These are phyloP conservation scores for Silvanus unidentatus DNA, from an alignment of 2,888 invertebrate genomes.

Conservation along the genomic window DNA sequence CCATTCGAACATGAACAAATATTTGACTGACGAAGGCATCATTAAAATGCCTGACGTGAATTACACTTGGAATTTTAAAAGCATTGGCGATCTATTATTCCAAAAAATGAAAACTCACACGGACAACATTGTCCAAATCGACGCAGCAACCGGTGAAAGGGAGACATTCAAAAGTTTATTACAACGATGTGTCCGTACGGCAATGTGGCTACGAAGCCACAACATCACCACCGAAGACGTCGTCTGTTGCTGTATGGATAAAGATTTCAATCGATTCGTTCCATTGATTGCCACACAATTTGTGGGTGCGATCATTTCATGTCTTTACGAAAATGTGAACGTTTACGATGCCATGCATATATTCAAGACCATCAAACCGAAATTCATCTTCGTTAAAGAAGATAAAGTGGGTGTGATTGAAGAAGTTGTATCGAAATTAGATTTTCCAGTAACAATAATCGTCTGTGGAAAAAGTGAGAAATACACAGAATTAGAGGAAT, in stretches of 20 bases:
- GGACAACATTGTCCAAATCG: neutral
- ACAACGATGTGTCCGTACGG: conserved; percentile 45
- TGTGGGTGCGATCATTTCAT: conserved; percentile 36
- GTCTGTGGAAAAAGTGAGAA: conserved; percentile 26
- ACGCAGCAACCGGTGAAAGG: no score
- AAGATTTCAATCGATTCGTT: neutral
- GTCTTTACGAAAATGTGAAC: conserved; percentile 24
- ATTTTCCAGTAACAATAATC: conserved; percentile 26
- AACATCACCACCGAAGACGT: conserved; percentile 46
- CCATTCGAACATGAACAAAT: no score
- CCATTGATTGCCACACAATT: conserved; percentile 20
- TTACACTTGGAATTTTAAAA: neutral
- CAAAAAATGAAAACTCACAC: neutral
- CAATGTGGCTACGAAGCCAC: conserved; percentile 41
- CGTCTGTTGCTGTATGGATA: conserved; percentile 40
- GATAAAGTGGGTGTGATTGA: conserved; percentile 22
- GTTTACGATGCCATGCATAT: conserved; percentile 25
- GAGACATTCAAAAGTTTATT: no score
- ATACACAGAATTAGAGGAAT: conserved; percentile 20
- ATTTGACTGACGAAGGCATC: no score
- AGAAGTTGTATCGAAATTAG: conserved; percentile 17
- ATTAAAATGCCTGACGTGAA: no score
- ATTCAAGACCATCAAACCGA: conserved; percentile 29
- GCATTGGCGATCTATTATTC: neutral
- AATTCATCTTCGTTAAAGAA: conserved; percentile 30